phyloP scores from a whole-genome alignment of 2,888 invertebrate genomes.

The Cerastis rubricosa region DNA sequence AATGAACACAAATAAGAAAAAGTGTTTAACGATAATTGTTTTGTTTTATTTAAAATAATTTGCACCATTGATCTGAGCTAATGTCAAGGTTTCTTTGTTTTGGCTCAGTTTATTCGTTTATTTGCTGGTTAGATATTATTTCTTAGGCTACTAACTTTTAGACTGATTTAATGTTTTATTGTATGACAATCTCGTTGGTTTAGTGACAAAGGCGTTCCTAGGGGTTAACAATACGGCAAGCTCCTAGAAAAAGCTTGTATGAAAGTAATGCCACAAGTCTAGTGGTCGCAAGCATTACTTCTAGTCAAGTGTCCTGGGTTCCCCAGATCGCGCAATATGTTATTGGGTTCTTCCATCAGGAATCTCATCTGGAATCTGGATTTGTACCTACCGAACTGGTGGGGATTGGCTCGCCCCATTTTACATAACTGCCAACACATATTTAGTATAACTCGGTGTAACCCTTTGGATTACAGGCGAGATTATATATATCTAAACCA shows the following conservation, averaged over 20 bases:
- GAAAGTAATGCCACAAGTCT: too few relatives aligned
- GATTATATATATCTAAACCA: neutral
- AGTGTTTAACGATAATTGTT: neutral
- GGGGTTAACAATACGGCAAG: too few relatives aligned
- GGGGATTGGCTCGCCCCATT: neutral
- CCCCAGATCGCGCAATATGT: neutral
- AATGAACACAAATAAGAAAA: neutral
- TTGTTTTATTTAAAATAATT: slow-evolving; percentile 5
- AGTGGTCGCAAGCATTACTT: neutral
- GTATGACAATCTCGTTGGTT: neutral
- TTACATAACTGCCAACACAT: neutral
- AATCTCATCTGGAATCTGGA: neutral
- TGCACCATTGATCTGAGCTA: slow-evolving; percentile 4
- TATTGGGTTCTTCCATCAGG: neutral
- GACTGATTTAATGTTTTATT: neutral
- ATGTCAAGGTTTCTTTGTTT: slow-evolving; percentile 32
- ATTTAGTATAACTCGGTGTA: neutral
- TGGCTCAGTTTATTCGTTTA: slow-evolving; percentile 4
- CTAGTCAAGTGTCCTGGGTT: neutral
- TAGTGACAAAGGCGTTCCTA: too few relatives aligned
- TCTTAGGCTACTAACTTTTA: slow-evolving; percentile 4
- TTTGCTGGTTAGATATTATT: slow-evolving; percentile 13
- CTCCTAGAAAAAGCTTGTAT: too few relatives aligned
- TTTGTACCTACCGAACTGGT: neutral
- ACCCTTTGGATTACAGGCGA: neutral